Evolutionary conservation across 2,888 invertebrate species (phyloP), one percentile per base, ranked within the genome.

Genomic region (Rotaria sp.): DNA sequence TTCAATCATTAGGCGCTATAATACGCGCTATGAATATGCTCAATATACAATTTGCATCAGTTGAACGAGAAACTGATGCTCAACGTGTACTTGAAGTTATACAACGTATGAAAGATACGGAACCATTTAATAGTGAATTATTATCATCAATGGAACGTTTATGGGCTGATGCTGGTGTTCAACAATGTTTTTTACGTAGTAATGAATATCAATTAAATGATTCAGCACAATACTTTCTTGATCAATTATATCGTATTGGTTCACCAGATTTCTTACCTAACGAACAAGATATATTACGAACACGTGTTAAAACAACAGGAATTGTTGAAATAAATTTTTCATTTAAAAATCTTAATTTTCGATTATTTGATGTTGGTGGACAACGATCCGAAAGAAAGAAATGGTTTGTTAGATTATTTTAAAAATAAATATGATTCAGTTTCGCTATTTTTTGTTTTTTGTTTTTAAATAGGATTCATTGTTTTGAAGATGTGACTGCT

Each of bases 31-130:
- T 96, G 96, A 94, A 94, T 84, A 94, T 94, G 89, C 93, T 96
- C 85, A 93, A 94, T 91, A 95, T 96, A 88, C 94, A 94, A 91
- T 87, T 86, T 67, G 26, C 85, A 45, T 84, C 85, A n/a, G 35
- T 52, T 21, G 86, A 85, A 50, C 13, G 86, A 67, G 84, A 90
- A 90, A 88, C 90, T 92, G 99, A 99, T 93, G 97, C 97, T 90
- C 99, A 99, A 94, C 96, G 99, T 96, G 98, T 99, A 89, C 96
- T 98, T 93, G 99, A 99, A 92, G 98, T 99, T 90, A 98, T 99
- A 92, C 96, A 97, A 90, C 94, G 98, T 91, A 99, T 99, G 98
- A 98, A 99, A 92, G 99, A 99, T 92, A 99, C 99, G 89, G 99
- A 99, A 93, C 98, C 99, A 88, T 99, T 99, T 93, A 96, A 97